Evolutionary conservation across 2,888 invertebrate genomes (phyloP).

Genomic region (Synergus umbraculus): DNA sequence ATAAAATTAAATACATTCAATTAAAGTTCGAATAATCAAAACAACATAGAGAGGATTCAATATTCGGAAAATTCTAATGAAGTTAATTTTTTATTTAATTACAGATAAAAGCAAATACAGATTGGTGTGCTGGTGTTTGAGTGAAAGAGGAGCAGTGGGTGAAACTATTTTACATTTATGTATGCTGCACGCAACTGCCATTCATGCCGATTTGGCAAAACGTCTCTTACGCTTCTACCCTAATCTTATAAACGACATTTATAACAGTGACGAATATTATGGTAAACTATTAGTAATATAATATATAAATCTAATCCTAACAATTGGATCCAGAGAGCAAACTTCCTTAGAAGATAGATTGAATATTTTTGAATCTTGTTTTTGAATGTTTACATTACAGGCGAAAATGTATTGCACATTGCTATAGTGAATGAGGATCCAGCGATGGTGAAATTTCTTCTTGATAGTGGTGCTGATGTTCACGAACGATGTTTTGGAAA

Average conservation of each 20-base stretch:
- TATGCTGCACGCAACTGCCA: conserved; percentile 92
- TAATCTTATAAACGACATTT: conserved; percentile 96
- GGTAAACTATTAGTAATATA: conserved; percentile 80
- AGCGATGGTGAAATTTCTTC: conserved; percentile 95
- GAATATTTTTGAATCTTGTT: neutral
- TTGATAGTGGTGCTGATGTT: conserved; percentile 94
- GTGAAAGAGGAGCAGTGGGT: conserved; percentile 96
- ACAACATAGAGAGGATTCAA: neutral
- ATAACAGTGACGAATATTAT: conserved; percentile 97
- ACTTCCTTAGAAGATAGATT: neutral
- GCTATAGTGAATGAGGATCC: conserved; percentile 99
- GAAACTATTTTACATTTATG: conserved; percentile 97
- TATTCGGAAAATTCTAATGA: neutral
- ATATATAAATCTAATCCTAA: neutral
- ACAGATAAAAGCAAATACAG: conserved; percentile 81
- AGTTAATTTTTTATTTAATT: conserved; percentile 19
- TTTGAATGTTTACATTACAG: conserved; percentile 76
- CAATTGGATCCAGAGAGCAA: too few species aligned
- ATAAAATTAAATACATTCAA: neutral
- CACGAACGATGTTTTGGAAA: conserved; percentile 96
- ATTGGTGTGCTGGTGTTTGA: conserved; percentile 93
- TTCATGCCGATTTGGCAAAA: conserved; percentile 96
- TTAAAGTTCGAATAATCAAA: neutral
- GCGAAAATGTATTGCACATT: conserved; percentile 96
- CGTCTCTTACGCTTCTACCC: conserved; percentile 94